Base-by-base conservation (phyloP, 2,888 invertebrate genomes). In the Hipparchia sbordonii region DNA sequence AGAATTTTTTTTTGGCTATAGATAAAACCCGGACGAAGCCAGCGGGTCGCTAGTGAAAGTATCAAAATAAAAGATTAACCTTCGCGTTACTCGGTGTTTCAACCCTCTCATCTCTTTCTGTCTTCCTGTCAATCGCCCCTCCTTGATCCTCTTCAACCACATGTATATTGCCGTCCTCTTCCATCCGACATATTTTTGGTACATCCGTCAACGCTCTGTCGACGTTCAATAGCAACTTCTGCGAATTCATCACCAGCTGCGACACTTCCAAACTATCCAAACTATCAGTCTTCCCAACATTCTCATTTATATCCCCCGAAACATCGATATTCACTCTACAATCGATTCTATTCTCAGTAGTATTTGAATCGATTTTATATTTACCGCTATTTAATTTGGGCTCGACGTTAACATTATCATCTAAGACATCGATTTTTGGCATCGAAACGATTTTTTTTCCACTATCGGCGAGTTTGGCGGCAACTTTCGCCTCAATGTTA, bases 201-300 rank as follows among this genome's bases (percentile, higher is more conserved):
- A 75, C 77, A 51, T 81, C 79, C 8, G 83, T 84, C 80, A 94
- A 77, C 51, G 82, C 93, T 71, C 85, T 89, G 75, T 93, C 92
- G 2, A 94, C 93, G 75, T 91, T 89, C 76, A 82, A 74, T 78
- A 94, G 77, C 75, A 94, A 73, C 76, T 85, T 90, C 79, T 94
- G 91, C 0, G 93, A 93, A 74, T 93, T 94, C 61, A 84, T 80
- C 76, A 94, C 92, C 48, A 94, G 76, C 57, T 92, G 90, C 0
- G 89, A 86, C 9, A 85, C 46, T 51, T 87, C 85, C 5, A 73
- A 72, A 67, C 82, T 79, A 23, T 74, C 72, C 46, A 74, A 72
- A 63, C 61, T 56, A 33, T 72, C 74, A 51, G 60, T 62, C 51
- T 57, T 70, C 45, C 73, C 78, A 13, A 79, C 73, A 77, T 85